Conservation (phyloP, 2,888 invertebrate species). For the Agrochola macilenta region DNA sequence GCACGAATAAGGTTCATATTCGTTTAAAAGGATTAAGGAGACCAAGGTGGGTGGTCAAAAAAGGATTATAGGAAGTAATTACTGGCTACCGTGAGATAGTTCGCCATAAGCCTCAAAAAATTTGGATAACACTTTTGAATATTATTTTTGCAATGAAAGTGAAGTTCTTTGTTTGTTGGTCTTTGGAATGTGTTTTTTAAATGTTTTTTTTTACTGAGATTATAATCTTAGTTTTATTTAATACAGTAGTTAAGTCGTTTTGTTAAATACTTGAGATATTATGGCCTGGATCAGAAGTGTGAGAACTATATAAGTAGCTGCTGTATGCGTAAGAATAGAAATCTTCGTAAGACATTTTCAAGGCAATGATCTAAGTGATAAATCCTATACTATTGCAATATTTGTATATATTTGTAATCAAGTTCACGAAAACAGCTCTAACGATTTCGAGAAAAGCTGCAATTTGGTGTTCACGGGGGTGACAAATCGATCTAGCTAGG, state of each 20-base stretch:
- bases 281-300: slow-evolving; percentile 1
- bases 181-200: slow-evolving; percentile 20
- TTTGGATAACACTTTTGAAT: slow-evolving; percentile 41
- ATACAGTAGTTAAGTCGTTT: slow-evolving; percentile 44
- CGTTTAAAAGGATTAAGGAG: slow-evolving; percentile 38
- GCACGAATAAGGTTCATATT: slow-evolving; percentile 34
- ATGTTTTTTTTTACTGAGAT: slow-evolving; percentile 27
- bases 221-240: not conserved
- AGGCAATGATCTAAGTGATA: too few relatives aligned
- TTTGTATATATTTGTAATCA: too few relatives aligned
- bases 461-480: too few relatives aligned
- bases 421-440: too few relatives aligned
- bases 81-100: slow-evolving; percentile 62
- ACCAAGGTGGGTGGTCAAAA: slow-evolving; percentile 62
- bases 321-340: too few relatives aligned
- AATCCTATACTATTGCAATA: too few relatives aligned
- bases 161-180: slow-evolving; percentile 38
- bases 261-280: slow-evolving; percentile 32
- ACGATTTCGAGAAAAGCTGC: too few relatives aligned
- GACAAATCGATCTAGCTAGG: too few relatives aligned
- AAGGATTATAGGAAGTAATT: slow-evolving; percentile 65
- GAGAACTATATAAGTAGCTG: slow-evolving; percentile 4
- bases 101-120: slow-evolving; percentile 32
- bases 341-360: too few relatives aligned
- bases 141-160: slow-evolving; percentile 31